phyloP scores from a whole-genome alignment of 2,113 vertebrate genomes.

The Craseonycteris thonglongyai region DNA sequence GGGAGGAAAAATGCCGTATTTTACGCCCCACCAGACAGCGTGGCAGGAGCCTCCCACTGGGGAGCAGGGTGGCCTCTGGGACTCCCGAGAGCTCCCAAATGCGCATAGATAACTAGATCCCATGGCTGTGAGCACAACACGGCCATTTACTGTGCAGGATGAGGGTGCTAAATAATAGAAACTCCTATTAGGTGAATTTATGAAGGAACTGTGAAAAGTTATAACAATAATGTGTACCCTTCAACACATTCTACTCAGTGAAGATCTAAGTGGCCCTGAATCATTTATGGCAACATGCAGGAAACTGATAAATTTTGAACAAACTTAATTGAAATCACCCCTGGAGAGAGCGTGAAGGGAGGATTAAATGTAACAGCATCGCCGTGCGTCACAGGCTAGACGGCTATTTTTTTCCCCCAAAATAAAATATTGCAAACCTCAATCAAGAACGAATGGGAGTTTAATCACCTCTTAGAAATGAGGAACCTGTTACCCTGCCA shows the following conservation, averaged over 20 bases:
- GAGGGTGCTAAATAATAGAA: constrained; percentile 70
- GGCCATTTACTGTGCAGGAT: constrained; percentile 21
- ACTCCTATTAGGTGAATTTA: constrained; percentile 71
- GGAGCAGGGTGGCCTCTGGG: constrained; percentile 41
- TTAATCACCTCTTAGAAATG: constrained; percentile 71
- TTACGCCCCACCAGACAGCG: neutral
- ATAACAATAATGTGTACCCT: constrained; percentile 72
- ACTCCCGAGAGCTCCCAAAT: constrained; percentile 28
- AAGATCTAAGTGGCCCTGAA: constrained; percentile 76
- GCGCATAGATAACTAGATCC: constrained; percentile 46
- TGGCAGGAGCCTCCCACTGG: neutral
- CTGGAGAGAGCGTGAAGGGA: constrained; percentile 79
- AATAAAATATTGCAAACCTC: constrained; percentile 70
- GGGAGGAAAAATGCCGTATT: constrained; percentile 18
- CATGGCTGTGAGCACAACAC: constrained; percentile 16
- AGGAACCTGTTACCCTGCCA: constrained; percentile 57
- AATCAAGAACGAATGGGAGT: constrained; percentile 64
- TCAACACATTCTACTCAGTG: constrained; percentile 67
- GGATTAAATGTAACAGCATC: constrained; percentile 79
- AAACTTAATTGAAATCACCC: constrained; percentile 85
- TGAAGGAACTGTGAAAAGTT: constrained; percentile 74
- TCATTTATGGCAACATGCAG: constrained; percentile 82
- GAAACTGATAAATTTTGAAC: constrained; percentile 83
- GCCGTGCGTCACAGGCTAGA: constrained; percentile 39
- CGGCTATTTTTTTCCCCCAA: constrained; percentile 50